phyloP scores from a whole-genome alignment of 1,140 invertebrate species.

The Macrocentrus cingulum region DNA sequence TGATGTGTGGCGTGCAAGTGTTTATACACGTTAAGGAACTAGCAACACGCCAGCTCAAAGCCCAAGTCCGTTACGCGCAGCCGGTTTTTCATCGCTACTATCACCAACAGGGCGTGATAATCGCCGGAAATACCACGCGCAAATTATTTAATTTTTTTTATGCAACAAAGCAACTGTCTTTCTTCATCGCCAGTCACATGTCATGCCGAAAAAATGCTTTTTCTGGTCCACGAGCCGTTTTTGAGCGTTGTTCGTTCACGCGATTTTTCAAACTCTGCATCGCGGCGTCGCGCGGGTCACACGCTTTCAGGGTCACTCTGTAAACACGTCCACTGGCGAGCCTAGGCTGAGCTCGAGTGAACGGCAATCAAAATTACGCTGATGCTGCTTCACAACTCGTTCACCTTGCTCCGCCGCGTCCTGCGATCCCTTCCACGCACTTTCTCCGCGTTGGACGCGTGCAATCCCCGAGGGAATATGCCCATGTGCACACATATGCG shows the following conservation, averaged over 20 bases:
- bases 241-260: no score
- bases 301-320: no score
- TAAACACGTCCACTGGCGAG: background rate
- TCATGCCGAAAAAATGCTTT: no score
- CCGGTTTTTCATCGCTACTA: constrained; percentile 25
- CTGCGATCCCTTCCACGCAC: constrained; percentile 14
- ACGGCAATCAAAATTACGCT: constrained; percentile 19
- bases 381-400: constrained; percentile 33
- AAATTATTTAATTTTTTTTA: constrained; percentile 10
- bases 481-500: no score
- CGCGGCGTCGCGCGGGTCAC: no score
- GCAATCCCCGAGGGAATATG: no score
- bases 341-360: constrained; percentile 4
- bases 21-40: background rate
- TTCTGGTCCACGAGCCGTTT: no score
- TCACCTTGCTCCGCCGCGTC: constrained; percentile 48
- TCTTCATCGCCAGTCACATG: background rate
- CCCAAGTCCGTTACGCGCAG: constrained; percentile 14
- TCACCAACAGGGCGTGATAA: constrained; percentile 23
- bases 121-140: constrained; percentile 22
- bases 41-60: background rate
- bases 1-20: background rate
- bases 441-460: background rate
- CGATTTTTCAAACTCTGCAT: no score
- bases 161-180: background rate